Evolutionary conservation across 1,140 invertebrate species (phyloP).

Genomic region (Helicorthomorpha holstii): DNA sequence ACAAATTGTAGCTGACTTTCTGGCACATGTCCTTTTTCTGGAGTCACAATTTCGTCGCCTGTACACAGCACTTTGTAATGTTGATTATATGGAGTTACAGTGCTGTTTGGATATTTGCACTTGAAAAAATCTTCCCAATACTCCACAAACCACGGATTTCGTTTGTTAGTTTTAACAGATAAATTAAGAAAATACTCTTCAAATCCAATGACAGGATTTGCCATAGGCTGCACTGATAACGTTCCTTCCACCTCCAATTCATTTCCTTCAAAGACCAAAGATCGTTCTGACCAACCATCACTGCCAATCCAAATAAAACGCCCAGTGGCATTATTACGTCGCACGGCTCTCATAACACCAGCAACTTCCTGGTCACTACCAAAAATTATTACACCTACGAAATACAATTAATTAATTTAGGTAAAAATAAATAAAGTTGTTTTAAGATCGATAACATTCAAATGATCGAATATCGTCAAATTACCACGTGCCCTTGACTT

Average conservation of each 20-base stretch:
- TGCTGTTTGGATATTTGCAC: slow-evolving; percentile 58
- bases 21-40: slow-evolving; percentile 48
- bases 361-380: slow-evolving; percentile 92
- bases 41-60: slow-evolving; percentile 46
- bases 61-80: slow-evolving; percentile 48
- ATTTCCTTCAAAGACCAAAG: slow-evolving; percentile 62
- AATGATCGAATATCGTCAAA: neutral
- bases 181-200: slow-evolving; percentile 72
- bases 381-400: slow-evolving; percentile 79
- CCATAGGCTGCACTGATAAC: slow-evolving; percentile 73
- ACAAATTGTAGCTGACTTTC: slow-evolving; percentile 85
- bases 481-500: slow-evolving; percentile 75
- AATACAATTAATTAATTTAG: slow-evolving; percentile 10
- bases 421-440: too few relatives aligned
- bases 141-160: slow-evolving; percentile 89
- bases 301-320: slow-evolving; percentile 88
- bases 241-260: slow-evolving; percentile 57
- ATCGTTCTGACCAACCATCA: slow-evolving; percentile 76
- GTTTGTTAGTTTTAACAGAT: slow-evolving; percentile 64
- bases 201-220: slow-evolving; percentile 69
- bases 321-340: slow-evolving; percentile 68
- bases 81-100: slow-evolving; percentile 59
- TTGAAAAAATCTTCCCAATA: slow-evolving; percentile 87
- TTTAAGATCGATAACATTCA: neutral
- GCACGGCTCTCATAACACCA: slow-evolving; percentile 76